Conservation (phyloP, 2,888 invertebrate species). For the Rhodophaea formosa region DNA sequence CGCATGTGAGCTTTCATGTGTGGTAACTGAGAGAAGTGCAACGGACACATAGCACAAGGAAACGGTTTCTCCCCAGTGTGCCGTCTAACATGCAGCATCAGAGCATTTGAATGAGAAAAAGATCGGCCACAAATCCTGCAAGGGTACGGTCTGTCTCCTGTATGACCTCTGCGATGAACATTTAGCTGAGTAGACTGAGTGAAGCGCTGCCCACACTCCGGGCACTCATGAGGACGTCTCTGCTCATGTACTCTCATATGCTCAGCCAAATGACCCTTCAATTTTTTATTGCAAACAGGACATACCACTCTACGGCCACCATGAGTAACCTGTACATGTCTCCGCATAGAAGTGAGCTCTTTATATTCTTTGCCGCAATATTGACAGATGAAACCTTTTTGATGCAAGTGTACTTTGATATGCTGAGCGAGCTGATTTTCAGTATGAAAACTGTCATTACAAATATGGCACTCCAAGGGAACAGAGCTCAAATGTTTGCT, state of each 20-base stretch:
- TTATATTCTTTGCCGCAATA: constrained; percentile 90
- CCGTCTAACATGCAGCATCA: constrained; percentile 90
- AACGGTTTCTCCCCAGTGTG: constrained; percentile 95
- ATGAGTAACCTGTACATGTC: constrained; percentile 89
- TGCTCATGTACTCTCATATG: constrained; percentile 91
- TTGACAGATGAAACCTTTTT: constrained; percentile 88
- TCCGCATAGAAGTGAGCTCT: constrained; percentile 86
- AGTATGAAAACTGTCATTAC: constrained; percentile 86
- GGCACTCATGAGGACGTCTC: constrained; percentile 88
- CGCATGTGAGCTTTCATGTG: constrained; percentile 94
- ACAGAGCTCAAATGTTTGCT: constrained; percentile 86
- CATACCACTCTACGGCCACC: constrained; percentile 89
- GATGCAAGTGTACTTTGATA: constrained; percentile 86
- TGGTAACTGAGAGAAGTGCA: constrained; percentile 90
- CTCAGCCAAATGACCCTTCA: constrained; percentile 90
- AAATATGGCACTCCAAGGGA: constrained; percentile 86
- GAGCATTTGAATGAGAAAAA: constrained; percentile 92
- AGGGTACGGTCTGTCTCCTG: constrained; percentile 90
- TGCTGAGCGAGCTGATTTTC: constrained; percentile 83
- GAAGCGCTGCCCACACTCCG: constrained; percentile 88
- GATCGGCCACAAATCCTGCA: constrained; percentile 90
- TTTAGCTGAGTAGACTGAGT: constrained; percentile 92
- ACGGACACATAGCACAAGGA: constrained; percentile 84
- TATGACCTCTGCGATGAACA: constrained; percentile 91
- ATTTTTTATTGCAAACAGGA: constrained; percentile 88